phyloP scores from a whole-genome alignment of 2,113 vertebrate species.

The Helogale parvula region DNA sequence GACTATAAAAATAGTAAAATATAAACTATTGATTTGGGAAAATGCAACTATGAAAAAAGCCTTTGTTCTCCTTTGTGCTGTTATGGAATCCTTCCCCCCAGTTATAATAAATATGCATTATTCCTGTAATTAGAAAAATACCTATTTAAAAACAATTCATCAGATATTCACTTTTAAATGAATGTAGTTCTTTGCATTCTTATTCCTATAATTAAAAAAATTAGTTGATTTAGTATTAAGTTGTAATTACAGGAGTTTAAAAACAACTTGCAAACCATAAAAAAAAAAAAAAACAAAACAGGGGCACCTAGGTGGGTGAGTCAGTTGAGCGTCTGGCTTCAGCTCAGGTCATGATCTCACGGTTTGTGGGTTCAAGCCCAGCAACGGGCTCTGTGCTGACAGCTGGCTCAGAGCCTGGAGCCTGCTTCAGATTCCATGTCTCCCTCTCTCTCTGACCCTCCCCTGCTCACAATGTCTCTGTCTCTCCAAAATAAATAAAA shows the following conservation, averaged over 20 bases:
- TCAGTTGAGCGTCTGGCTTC: too few species aligned
- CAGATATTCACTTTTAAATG: neutral
- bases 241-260: neutral
- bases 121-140: conserved; percentile 14
- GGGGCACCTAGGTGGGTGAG: too few species aligned
- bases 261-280: neutral
- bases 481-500: too few species aligned
- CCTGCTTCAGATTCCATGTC: too few species aligned
- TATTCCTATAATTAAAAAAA: neutral
- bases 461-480: too few species aligned
- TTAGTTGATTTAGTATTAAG: neutral
- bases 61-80: neutral
- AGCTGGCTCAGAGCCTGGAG: too few species aligned
- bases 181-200: neutral
- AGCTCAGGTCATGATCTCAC: too few species aligned
- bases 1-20: neutral
- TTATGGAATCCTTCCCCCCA: too few species aligned
- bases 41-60: neutral
- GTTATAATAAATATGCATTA: neutral
- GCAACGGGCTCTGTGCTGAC: too few species aligned
- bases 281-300: too few species aligned
- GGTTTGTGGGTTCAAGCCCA: too few species aligned
- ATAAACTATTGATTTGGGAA: neutral
- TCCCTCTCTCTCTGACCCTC: too few species aligned
- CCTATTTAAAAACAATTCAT: neutral